Percentiles rank a stretch among this genome's conserved stretches.
phyloP scores from a whole-genome alignment of 2,888 invertebrate genomes.

The Pristionchus entomophagus region DNA sequence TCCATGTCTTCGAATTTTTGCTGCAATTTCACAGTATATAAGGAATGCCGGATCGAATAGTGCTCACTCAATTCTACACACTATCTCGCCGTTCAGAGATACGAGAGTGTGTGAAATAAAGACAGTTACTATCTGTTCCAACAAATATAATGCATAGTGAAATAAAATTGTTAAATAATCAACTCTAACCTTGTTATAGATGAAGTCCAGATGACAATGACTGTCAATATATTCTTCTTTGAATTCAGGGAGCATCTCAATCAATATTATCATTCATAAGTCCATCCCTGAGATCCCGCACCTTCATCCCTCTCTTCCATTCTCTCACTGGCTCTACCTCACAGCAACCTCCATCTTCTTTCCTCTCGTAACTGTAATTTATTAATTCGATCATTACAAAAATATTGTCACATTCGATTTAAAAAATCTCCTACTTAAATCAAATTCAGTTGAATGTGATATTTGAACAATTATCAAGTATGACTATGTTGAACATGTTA shows the following conservation, averaged over 20 bases:
- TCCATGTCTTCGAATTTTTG: neutral
- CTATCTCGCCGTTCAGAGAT: neutral
- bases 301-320: neutral
- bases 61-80: neutral
- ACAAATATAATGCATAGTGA: too few species aligned
- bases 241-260: neutral
- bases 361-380: neutral
- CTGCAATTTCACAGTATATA: neutral
- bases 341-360: neutral
- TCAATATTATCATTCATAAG: neutral
- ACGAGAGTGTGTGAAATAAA: too few species aligned
- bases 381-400: too few species aligned
- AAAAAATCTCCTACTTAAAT: too few species aligned
- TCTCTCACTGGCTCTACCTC: neutral
- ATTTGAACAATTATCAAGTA: too few species aligned
- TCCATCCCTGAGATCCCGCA: neutral
- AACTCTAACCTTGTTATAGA: neutral
- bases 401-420: too few species aligned
- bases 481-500: too few species aligned
- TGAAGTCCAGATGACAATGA: conserved; percentile 11
- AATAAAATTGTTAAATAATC: too few species aligned
- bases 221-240: neutral
- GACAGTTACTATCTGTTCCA: too few species aligned
- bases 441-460: too few species aligned
- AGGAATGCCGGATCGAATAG: neutral